A percentile compares a stretch with the other conserved stretches of the same genome.
Conservation (phyloP, 2,888 invertebrate genomes). For the Nymphalis urticae region DNA sequence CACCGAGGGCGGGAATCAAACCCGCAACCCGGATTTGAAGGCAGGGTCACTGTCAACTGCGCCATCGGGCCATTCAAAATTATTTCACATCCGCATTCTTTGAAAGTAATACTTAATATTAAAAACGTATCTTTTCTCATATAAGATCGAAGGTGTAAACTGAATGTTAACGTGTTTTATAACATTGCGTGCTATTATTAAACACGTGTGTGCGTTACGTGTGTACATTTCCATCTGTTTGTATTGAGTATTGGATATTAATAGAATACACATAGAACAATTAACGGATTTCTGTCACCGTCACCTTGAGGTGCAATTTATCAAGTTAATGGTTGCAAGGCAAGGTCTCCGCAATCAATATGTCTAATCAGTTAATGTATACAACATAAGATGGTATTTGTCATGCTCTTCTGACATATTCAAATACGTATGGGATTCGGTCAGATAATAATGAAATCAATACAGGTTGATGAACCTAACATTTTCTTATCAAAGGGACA, state of each 20-base stretch:
- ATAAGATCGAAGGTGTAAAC: too few species aligned
- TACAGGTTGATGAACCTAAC: too few species aligned
- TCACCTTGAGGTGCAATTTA: conserved; percentile 35
- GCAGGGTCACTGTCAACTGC: too few species aligned
- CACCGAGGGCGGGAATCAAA: too few species aligned
- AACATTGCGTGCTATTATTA: neutral
- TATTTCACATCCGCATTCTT: too few species aligned
- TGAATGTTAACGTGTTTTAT: too few species aligned
- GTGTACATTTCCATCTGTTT: neutral
- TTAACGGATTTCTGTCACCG: conserved; percentile 28
- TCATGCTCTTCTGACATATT: conserved; percentile 12
- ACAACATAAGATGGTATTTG: conserved; percentile 25
- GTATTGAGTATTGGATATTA: conserved; percentile 7
- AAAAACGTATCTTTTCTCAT: too few species aligned
- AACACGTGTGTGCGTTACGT: neutral
- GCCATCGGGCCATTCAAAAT: too few species aligned
- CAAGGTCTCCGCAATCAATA: conserved; percentile 35
- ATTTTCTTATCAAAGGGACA: too few species aligned
- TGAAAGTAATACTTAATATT: too few species aligned
- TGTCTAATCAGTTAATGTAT: conserved; percentile 35
- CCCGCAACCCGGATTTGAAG: too few species aligned
- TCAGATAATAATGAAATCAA: conserved; percentile 1
- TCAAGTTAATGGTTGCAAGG: conserved; percentile 34
- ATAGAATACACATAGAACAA: conserved; percentile 17
- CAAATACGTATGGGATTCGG: neutral